Evolutionary conservation across 2,888 invertebrate genomes (phyloP).

Genomic region (Uropetala carovei): DNA sequence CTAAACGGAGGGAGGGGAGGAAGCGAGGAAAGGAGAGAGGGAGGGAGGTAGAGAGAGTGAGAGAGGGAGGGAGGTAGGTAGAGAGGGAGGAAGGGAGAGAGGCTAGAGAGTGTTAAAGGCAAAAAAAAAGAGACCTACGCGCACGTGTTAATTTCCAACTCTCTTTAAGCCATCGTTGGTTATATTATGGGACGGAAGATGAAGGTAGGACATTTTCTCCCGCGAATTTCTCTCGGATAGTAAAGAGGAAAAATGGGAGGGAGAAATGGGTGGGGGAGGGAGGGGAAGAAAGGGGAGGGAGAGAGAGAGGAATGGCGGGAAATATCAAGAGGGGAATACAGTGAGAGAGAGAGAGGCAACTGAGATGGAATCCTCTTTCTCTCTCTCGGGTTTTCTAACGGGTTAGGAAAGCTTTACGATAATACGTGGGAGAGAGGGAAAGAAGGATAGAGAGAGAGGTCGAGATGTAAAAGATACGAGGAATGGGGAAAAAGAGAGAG

Average conservation of each 20-base stretch:
- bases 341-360: not conserved
- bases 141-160: conserved; percentile 35
- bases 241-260: not conserved
- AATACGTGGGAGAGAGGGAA: not conserved
- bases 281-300: not conserved
- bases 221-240: conserved; percentile 55
- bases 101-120: not conserved
- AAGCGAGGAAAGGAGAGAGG: not conserved
- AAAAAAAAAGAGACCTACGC: not conserved
- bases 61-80: not conserved
- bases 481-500: no score
- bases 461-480: not conserved
- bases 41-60: not conserved
- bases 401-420: conserved; percentile 35
- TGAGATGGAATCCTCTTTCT: not conserved
- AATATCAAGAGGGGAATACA: not conserved
- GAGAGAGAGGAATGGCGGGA: not conserved
- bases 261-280: no score
- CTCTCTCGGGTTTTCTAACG: not conserved
- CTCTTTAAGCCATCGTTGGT: conserved; percentile 16
- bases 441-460: not conserved
- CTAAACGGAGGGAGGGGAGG: not conserved
- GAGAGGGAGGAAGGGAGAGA: not conserved
- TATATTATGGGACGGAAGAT: not conserved
- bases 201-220: conserved; percentile 39